Base-by-base conservation (phyloP, 2,797 vertebrate species). In the Dendrocincla fuliginosa region DNA sequence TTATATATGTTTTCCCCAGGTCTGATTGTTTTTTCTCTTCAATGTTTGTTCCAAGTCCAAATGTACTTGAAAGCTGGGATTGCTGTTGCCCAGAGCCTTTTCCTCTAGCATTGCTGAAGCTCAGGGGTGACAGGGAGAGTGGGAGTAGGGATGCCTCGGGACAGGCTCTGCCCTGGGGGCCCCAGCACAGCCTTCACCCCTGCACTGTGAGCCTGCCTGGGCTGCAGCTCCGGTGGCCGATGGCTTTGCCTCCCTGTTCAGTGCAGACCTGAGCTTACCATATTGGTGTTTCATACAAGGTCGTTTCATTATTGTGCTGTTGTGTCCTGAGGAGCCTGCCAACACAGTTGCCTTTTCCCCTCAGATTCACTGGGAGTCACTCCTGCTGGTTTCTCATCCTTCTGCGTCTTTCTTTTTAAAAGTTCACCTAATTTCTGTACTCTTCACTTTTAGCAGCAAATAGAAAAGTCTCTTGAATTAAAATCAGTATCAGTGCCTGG, bases 141-240 rank as follows among this genome's bases (percentile, higher is more conserved):
- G 6, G 7, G 13, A 4, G 6, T 27, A 39, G 39, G 28, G 39
- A 5, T 4, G 2, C 17, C 11, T 27, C 10, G 0, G 2, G 4
- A 7, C 20, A 32, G 32, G 20, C 19, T 11, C 32, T 59, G 18
- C 19, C 35, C 41, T 22, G 47, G 32, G 10, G 23, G 7, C 25
- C 33, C 1, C 1, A 17, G 41, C 39, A 5, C 70, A 44, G 14
- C 9, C 1, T 41, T 2, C 6, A 0, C 27, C 27, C 2, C 13
- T 16, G 50, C 0, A 1, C 68, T 3, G 2, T 24, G 55, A 77
- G 30, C 42, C 52, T 47, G 3, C 2, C 42, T 17, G 49, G 13
- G 20, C 39, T 44, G 87, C 59, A 41, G 61, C 50, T 76, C 23
- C 28, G 10, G 33, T 0, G 3, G 22, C 87, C 10, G 10, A 12